Base-by-base conservation (phyloP, 2,113 vertebrate genomes). In the Rallus limicola region DNA sequence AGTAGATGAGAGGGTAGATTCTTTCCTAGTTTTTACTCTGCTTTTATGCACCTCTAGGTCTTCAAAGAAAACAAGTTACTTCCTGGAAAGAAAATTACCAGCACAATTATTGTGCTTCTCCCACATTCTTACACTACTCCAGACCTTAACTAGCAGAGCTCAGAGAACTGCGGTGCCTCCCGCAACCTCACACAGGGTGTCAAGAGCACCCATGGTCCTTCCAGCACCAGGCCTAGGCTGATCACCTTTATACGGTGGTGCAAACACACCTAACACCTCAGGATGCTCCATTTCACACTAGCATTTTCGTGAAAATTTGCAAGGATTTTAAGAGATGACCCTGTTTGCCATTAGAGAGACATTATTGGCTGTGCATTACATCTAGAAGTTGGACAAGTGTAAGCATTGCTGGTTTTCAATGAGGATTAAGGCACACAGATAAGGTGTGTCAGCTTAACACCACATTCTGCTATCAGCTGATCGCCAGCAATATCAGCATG, bases 401-500 rank as follows among this genome's bases (percentile, higher is more conserved):
- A 74, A 87, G 62, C 33, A 59, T 20, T 42, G 21, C 26, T 82
- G 19, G 1, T 1, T 68, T 92, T 88, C 40, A 23, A 11, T 12
- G 25, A 48, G n/a, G 24, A 40, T 67, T 59, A 63, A 48, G 58
- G 25, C 14, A 76, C 11, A 64, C 4, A 46, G 14, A 33, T 33
- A 64, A 65, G 16, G 19, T 56, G 7, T 8, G 5, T 3, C 48
- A 52, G 23, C 4, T 25, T 46, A 36, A 50, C 14, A 74, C 34
- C 64, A 28, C 17, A 38, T 31, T 20, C 62, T 77, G 36, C 33
- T n/a, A 20, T 9, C 52, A 90, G 64, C 6, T 65, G 34, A 69
- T 17, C 4, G 0, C 13, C 68, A 62, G 36, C 2, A 0, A 17
- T 50, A 55, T 10, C 24, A 44, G 38, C 0, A 0, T 48, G 10